Conservation (phyloP, 2,888 invertebrate genomes). For the Amphipoea oculea region DNA sequence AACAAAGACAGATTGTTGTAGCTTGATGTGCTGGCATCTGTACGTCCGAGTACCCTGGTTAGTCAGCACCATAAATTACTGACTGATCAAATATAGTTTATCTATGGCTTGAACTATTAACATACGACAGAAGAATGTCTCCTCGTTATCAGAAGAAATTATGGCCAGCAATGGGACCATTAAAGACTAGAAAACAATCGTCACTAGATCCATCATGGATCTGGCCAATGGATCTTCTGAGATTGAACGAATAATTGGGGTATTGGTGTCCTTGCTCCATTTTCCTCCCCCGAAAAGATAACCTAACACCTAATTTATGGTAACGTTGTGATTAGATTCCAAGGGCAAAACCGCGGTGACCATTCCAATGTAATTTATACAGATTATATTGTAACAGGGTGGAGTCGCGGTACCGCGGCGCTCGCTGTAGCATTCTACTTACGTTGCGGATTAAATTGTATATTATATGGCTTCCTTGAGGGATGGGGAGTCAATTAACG, state of each 20-base stretch:
- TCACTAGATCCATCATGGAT: no score
- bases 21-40: no score
- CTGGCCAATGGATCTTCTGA: no score
- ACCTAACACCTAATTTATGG: conserved; percentile 30
- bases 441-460: conserved; percentile 49
- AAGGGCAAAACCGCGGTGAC: not conserved
- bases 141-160: not conserved
- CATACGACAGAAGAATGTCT: not conserved
- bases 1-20: no score
- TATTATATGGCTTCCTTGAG: conserved; percentile 32
- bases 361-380: conserved; percentile 36
- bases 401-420: conserved; percentile 6
- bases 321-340: conserved; percentile 34
- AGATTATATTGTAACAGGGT: conserved; percentile 36
- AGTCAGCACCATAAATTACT: not conserved
- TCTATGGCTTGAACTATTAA: not conserved
- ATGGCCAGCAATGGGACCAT: no score
- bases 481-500: conserved; percentile 24
- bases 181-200: no score
- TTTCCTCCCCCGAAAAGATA: not conserved
- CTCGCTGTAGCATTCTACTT: conserved; percentile 17
- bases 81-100: not conserved
- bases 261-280: not conserved
- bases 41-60: not conserved
- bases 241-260: not conserved